Conservation (phyloP, 2,888 invertebrate species). For the Drepanosiphum platanoidis region DNA sequence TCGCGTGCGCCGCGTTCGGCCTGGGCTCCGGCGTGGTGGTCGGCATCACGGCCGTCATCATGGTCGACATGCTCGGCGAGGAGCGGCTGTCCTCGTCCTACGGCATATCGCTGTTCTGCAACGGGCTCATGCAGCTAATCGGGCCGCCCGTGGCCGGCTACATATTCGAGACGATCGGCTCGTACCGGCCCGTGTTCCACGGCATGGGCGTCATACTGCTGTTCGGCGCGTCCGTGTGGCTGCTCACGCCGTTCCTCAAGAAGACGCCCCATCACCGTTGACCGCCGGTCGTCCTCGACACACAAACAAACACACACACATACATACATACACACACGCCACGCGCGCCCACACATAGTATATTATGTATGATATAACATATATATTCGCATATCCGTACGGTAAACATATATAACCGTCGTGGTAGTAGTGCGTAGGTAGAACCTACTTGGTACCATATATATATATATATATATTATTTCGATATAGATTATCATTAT, state of each 20-base stretch:
- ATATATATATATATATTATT: too few relatives aligned
- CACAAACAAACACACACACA: not conserved
- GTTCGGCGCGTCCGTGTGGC: conserved; percentile 79
- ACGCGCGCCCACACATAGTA: not conserved
- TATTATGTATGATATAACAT: not conserved
- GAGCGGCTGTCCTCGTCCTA: conserved; percentile 87
- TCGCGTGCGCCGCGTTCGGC: conserved; percentile 81
- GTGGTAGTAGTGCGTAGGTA: not conserved
- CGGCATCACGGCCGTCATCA: conserved; percentile 86
- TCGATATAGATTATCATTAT: not conserved
- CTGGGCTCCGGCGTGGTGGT: conserved; percentile 86
- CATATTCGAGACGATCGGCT: conserved; percentile 74
- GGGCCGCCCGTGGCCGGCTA: conserved; percentile 86
- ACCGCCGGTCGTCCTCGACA: not conserved
- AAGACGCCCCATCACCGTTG: conserved; percentile 28
- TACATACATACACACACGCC: not conserved
- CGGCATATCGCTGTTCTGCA: conserved; percentile 85
- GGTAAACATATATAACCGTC: too few relatives aligned
- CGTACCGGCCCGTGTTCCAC: conserved; percentile 79
- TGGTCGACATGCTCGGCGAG: conserved; percentile 87
- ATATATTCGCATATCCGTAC: not conserved
- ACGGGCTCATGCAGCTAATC: conserved; percentile 81
- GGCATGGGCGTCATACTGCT: conserved; percentile 79
- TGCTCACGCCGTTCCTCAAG: conserved; percentile 74
- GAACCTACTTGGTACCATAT: too few relatives aligned